phyloP scores from a whole-genome alignment of 2,113 vertebrate species.

The Perca flavescens region DNA sequence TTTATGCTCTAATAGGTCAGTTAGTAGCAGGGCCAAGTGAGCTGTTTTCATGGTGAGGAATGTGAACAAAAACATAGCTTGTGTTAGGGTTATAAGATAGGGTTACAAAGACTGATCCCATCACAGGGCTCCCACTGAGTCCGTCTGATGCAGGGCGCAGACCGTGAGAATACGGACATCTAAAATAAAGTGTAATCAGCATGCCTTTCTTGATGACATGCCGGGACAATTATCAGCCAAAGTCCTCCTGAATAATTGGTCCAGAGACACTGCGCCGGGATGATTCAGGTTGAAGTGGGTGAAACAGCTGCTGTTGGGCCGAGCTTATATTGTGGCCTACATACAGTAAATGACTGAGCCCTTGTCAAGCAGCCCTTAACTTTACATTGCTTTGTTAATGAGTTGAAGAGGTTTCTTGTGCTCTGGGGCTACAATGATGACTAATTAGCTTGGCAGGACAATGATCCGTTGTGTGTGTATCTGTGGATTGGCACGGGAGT shows the following conservation, averaged over 20 bases:
- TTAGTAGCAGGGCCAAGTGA: conserved; percentile 14
- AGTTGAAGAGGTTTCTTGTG: conserved; percentile 64
- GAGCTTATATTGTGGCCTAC: neutral
- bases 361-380: conserved; percentile 38
- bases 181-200: neutral
- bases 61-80: conserved; percentile 57
- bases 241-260: neutral
- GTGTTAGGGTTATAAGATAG: conserved; percentile 33
- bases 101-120: conserved; percentile 39
- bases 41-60: conserved; percentile 59
- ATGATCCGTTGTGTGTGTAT: conserved; percentile 43
- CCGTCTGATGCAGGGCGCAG: neutral
- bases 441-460: conserved; percentile 58
- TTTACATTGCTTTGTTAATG: conserved; percentile 52
- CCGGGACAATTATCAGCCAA: neutral
- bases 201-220: neutral
- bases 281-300: conserved; percentile 26
- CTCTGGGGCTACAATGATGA: conserved; percentile 49
- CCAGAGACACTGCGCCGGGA: neutral
- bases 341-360: conserved; percentile 19
- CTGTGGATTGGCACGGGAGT: conserved; percentile 11
- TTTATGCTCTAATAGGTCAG: conserved; percentile 33
- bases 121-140: conserved; percentile 18
- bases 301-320: conserved; percentile 13
- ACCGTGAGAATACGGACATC: neutral